These are phyloP conservation scores for Lacerta agilis DNA, from an alignment of 2,797 vertebrate species.

Conservation along the genomic window DNA sequence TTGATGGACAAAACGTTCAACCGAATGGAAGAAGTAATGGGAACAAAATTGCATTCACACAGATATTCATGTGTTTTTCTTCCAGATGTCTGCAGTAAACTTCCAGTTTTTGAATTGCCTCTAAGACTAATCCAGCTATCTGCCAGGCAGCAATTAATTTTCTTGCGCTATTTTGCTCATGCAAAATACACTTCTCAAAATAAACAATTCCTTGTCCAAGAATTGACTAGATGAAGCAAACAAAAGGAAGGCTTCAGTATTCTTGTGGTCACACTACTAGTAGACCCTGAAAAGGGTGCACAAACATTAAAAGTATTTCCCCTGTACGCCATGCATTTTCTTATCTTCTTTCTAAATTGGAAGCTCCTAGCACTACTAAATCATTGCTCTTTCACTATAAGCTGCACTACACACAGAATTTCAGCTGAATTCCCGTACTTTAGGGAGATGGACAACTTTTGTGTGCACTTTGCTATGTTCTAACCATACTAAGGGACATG, in stretches of 20 bases:
- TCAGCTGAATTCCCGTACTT: too few relatives aligned
- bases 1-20: not conserved
- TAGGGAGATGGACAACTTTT: too few relatives aligned
- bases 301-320: not conserved
- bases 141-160: slow-evolving; percentile 10
- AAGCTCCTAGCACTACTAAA: not conserved
- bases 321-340: not conserved
- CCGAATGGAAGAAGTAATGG: not conserved
- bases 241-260: not conserved
- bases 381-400: not conserved
- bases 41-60: not conserved
- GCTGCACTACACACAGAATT: too few relatives aligned
- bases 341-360: not conserved
- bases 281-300: not conserved
- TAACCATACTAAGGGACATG: too few relatives aligned
- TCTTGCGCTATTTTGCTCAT: not conserved
- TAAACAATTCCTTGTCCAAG: not conserved
- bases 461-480: too few relatives aligned
- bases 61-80: slow-evolving; percentile 2
- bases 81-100: slow-evolving; percentile 5
- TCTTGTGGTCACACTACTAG: not conserved
- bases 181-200: not conserved
- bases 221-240: not conserved
- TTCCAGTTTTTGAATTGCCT: slow-evolving; percentile 18
- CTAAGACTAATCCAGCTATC: slow-evolving; percentile 9